Evolutionary conservation across 2,113 vertebrate species (phyloP), one percentile per base, ranked within the genome.

Genomic region (Hyperoodon ampullatus): DNA sequence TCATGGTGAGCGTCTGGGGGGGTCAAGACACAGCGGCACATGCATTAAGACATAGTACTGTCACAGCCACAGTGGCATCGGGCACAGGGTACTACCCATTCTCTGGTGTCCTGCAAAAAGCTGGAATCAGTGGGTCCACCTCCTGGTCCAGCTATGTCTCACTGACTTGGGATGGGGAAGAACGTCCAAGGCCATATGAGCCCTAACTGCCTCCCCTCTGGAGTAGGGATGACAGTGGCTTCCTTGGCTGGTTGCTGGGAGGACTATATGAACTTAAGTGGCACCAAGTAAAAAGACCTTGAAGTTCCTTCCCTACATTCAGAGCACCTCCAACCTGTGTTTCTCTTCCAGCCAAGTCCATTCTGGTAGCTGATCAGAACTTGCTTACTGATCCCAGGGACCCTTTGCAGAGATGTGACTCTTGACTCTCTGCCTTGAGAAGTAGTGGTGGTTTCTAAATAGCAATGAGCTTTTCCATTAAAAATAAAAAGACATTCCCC

Each of bases 1-100:
- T 98, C 28, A 97, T 0, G 0, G 58, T 93, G 81, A 97, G 0
- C 1, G 66, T 97, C 97, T 98, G 8, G 4, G 13, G 13, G n/a
- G 63, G 23, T 3, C 30, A 81, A 70, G 61, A 58, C 28, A 91
- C 3, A 26, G 33, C 7, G 55, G 30, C 24, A 81, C 3, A 2
- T 15, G 15, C 68, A 19, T 83, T 21, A 95, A 47, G 63, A 65
- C 68, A 15, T 1, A 23, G 28, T 18, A 26, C 5, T 3, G 39
- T 61, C 21, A 21, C 21, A 47, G 28, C 12, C 42, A 15, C 0
- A 15, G 70, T 0, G 5, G 53, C 23, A 0, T 21, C 42, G 21
- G 65, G 44, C 53, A 50, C 77, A 66, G 60, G 5, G 44, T 28
- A 30, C 33, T 33, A 50, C 9, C 44, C 1, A n/a, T 26, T 55